Evolutionary conservation across 1,140 invertebrate species (phyloP), one percentile per base, ranked within the genome.

Genomic region (Colletes latitarsis): DNA sequence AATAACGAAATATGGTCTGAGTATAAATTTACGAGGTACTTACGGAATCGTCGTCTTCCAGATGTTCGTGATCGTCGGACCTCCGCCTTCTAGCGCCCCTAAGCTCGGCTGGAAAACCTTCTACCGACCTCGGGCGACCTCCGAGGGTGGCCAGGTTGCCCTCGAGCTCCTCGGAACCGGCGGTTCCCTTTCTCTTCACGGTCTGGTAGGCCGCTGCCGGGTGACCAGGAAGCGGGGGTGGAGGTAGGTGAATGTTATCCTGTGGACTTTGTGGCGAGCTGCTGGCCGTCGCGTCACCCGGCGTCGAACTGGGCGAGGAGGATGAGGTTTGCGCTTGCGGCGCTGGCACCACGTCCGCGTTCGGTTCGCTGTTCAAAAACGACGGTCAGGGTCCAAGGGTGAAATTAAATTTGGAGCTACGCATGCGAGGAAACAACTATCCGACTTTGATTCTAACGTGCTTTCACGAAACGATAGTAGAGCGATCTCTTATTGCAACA

Each of bases 121-220:
- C 96, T 17, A 98, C 97, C 10, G 97, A 97, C 86, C 97, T 95
- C 17, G 97, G 97, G 68, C 97, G 94, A 67, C 97, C 97, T 62
- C 97, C 97, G 70, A 97, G 92, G 14, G 96, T 97, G 8, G 96
- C 96, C 49, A 97, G 94, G 90, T 97, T 97, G 14, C 96, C 96
- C 89, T 97, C 96, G 10, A 95, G 95, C 87, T 96, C 96, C 67
- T 96, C 96, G 2, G 95, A 92, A 53, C 92, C 90, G 15, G 96
- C 95, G 74, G 94, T 95, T 85, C 96, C 96, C 93, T 97, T 97
- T 92, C 97, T 96, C 90, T 97, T 97, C 6, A 98, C 96, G 0
- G 96, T 97, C 82, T 96, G 97, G 91, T 97, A 97, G 49, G 95
- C 93, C 19, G 89, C 91, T 1, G 95, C 95, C 15, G 95, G 94